Percentiles rank a stretch among this genome's conserved stretches.
Evolutionary conservation across 2,113 vertebrate genomes (phyloP).

Genomic region (Vimba vimba): DNA sequence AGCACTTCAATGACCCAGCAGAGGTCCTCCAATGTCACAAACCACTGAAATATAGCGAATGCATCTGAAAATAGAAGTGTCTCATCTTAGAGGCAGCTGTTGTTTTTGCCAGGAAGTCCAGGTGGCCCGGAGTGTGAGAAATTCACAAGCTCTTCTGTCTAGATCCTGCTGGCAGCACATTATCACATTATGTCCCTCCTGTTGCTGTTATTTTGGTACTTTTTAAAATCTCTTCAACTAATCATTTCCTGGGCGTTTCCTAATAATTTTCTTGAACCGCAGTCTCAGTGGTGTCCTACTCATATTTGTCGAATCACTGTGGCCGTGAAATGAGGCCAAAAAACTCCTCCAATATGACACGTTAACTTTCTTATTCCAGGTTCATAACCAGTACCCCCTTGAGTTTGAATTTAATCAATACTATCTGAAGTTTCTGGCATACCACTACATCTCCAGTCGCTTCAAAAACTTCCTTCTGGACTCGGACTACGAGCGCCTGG

Average conservation of each 20-base stretch:
- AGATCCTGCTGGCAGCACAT: constrained; percentile 8
- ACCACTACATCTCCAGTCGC: constrained; percentile 95
- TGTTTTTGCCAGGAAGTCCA: constrained; percentile 94
- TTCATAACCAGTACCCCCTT: constrained; percentile 91
- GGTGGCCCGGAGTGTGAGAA: constrained; percentile 83
- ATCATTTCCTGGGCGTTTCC: constrained; percentile 19
- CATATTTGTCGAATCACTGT: constrained; percentile 15
- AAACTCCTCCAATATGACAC: constrained; percentile 23
- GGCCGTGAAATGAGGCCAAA: constrained; percentile 32
- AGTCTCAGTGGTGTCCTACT: neutral
- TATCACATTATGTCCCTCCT: constrained; percentile 61
- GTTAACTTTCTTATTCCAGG: constrained; percentile 74
- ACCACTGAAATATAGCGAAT: constrained; percentile 76
- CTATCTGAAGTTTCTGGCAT: constrained; percentile 98
- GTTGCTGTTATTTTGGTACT: constrained; percentile 20
- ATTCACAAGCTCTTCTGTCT: constrained; percentile 12
- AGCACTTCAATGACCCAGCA: constrained; percentile 66
- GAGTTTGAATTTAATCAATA: constrained; percentile 99
- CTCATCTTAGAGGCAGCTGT: constrained; percentile 90
- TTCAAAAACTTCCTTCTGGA: constrained; percentile 99
- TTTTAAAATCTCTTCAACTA: neutral
- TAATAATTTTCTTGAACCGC: neutral
- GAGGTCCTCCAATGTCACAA: constrained; percentile 75
- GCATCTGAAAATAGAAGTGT: constrained; percentile 88
- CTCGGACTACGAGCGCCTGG: constrained; percentile 96